phyloP scores from a whole-genome alignment of 2,113 vertebrate species.

The Gobius niger region DNA sequence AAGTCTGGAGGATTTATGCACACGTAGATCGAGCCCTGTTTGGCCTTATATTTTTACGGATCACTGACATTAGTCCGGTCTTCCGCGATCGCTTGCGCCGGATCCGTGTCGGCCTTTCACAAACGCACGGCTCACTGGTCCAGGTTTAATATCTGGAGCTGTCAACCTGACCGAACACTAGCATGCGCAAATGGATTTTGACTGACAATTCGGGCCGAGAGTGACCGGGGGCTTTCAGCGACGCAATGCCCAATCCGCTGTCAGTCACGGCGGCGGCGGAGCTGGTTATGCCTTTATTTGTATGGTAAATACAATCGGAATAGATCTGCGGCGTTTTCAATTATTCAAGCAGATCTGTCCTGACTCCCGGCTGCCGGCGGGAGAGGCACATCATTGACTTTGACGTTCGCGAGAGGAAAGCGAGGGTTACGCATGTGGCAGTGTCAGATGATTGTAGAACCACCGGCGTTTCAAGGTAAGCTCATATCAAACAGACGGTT shows the following conservation, averaged over 20 bases:
- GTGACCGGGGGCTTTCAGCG: background rate
- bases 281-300: conserved; percentile 5
- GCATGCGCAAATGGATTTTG: background rate
- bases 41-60: background rate
- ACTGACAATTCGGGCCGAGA: background rate
- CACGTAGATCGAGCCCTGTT: background rate
- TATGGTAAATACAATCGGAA: conserved; percentile 1
- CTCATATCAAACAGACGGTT: conserved; percentile 3
- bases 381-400: background rate
- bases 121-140: background rate
- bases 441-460: background rate
- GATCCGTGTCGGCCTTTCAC: background rate
- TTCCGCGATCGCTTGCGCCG: background rate
- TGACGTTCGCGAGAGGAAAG: background rate
- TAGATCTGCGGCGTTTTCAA: background rate
- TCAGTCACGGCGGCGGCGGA: background rate
- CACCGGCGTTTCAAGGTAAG: conserved; percentile 1
- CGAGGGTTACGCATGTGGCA: background rate
- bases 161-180: background rate
- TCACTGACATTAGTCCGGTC: background rate
- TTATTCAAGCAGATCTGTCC: conserved; percentile 1
- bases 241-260: background rate
- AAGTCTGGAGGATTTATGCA: background rate
- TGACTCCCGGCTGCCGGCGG: background rate
- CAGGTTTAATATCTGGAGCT: conserved; percentile 7